These are phyloP conservation scores for Asteroscopus sphinx DNA, from an alignment of 2,888 invertebrate genomes.

Conservation along the genomic window DNA sequence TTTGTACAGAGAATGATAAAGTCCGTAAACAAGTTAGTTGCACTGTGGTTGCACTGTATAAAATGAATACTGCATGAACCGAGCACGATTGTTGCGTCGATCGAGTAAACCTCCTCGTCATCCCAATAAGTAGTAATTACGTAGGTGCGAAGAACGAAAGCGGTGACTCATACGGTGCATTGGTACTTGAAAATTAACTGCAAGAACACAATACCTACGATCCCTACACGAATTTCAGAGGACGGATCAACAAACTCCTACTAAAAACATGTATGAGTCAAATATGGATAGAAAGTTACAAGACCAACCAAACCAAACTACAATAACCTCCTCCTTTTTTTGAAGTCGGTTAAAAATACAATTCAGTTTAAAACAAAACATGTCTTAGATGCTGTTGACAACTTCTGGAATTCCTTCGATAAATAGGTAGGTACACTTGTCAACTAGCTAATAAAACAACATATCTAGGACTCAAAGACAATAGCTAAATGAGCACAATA, in stretches of 20 bases:
- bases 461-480: slow-evolving; percentile 15
- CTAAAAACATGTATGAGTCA: not conserved
- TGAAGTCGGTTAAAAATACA: too few relatives aligned
- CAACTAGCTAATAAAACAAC: slow-evolving; percentile 15
- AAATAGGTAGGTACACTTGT: slow-evolving; percentile 2
- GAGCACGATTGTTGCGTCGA: slow-evolving; percentile 60
- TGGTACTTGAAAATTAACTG: slow-evolving; percentile 53
- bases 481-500: slow-evolving; percentile 14
- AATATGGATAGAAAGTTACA: not conserved
- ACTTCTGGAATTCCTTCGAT: not conserved
- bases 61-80: slow-evolving; percentile 54
- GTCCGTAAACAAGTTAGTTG: slow-evolving; percentile 53
- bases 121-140: slow-evolving; percentile 68
- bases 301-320: too few relatives aligned
- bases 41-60: slow-evolving; percentile 58
- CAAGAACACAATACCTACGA: slow-evolving; percentile 31
- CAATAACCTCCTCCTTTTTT: too few relatives aligned
- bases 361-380: not conserved
- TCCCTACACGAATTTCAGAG: not conserved
- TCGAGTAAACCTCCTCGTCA: slow-evolving; percentile 59
- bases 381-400: not conserved
- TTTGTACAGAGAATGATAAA: slow-evolving; percentile 32
- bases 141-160: slow-evolving; percentile 80
- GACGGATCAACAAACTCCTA: not conserved
- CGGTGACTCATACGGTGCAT: slow-evolving; percentile 80